Evolutionary conservation across 2,888 invertebrate species (phyloP).

Genomic region (Drosophila nr. medialis): DNA sequence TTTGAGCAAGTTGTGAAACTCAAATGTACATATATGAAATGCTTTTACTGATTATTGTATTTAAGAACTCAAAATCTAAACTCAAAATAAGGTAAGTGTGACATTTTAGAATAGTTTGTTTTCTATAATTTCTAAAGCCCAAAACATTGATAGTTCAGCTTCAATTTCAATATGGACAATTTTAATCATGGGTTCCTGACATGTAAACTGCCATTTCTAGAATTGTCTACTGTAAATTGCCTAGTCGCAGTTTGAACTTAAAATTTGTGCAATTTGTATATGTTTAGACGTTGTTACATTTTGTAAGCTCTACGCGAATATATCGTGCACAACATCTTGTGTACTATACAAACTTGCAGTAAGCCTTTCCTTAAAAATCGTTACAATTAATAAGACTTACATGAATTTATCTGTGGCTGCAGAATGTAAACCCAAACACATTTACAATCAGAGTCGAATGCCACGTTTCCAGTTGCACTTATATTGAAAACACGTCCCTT

Average conservation of each 20-base stretch:
- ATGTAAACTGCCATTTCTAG: background rate
- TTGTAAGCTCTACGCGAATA: background rate
- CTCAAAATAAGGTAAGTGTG: background rate
- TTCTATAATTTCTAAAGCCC: no score
- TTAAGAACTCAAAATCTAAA: background rate
- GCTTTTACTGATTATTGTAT: background rate
- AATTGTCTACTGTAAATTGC: background rate
- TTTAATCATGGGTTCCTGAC: background rate
- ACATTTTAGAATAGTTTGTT: background rate
- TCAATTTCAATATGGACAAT: background rate
- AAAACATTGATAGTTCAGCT: background rate
- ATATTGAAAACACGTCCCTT: constrained; percentile 16
- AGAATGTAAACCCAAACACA: background rate
- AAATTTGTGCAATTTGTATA: background rate
- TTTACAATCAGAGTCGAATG: constrained; percentile 5
- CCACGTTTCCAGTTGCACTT: constrained; percentile 2
- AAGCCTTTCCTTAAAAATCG: background rate
- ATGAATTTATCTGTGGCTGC: background rate
- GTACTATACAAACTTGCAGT: background rate
- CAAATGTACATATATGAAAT: background rate
- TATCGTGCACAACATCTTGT: background rate
- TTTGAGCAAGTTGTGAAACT: background rate
- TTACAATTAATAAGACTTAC: background rate
- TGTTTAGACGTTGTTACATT: background rate
- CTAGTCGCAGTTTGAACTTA: background rate